Base-by-base conservation (phyloP, 2,113 vertebrate species). In the Caranx melampygus region DNA sequence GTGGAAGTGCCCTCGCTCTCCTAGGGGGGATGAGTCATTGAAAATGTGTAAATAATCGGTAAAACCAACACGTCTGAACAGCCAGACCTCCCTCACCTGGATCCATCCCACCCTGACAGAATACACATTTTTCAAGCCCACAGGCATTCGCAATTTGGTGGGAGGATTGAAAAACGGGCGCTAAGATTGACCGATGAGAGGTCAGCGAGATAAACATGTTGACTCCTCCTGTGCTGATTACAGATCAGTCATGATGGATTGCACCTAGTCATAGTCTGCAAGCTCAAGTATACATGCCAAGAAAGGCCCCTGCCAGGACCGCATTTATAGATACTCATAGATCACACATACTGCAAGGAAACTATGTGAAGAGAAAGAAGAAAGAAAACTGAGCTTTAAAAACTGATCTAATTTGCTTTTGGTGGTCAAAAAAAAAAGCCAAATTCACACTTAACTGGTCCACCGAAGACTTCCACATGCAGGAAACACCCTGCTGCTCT, bases 171-270 rank as follows among this genome's bases (percentile, higher is more conserved):
- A 69, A 82, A 89, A 66, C 55, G 47, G 75, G 59, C 35, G 55
- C n/a, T 40, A 16, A 54, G 79, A 79, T 63, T 81, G 76, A 89
- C 75, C 31, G 44, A 47, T 78, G 66, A 87, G 85, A 90, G 75
- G 90, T 85, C 76, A 82, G 67, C 13, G 67, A 86, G 73, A 87
- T 70, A 78, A 91, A 89, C 74, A 66, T 72, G 78, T 84, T 78
- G 69, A 81, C 70, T 86, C 40, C 59, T 65, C 62, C 62, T 65
- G 84, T 14, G 70, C 81, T 61, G 83, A 91, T 88, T 85, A 79
- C 78, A 80, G 83, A 86, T 65, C 75, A 79, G 77, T 6, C 37
- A 15, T 66, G 72, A 87, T 47, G 66, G 71, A 87, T 82, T 59
- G 34, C 54, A 63, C 61, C 31, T 79, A 67, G 58, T 81, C 64